Evolutionary conservation across 2,888 invertebrate genomes (phyloP), one percentile per base, ranked within the genome.

Genomic region (Pycnomerus fuliginosus): DNA sequence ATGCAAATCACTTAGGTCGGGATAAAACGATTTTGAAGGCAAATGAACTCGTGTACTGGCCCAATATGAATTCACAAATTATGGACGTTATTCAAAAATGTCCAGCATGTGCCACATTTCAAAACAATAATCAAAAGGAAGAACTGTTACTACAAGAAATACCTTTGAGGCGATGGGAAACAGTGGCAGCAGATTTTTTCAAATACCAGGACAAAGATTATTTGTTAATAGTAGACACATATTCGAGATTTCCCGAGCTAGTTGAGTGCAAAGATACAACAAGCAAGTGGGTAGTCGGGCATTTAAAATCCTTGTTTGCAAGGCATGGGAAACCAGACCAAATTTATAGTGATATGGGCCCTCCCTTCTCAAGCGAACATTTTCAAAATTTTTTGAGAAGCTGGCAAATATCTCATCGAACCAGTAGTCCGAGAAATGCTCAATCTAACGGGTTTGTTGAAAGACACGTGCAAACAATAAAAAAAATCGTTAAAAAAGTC

Each of bases 381-480:
- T 20, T 20, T 22, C 20, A 39, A 34, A 13, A 25, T 10, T 40
- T 40, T 17, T n/a, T 23, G 1, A 40, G 24, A 7, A 3, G 11
- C 1, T 40, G 33, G 40, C 17, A 34, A 24, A 30, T 40, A 4
- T 11, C 8, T 1, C 34, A 41, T 28, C 14, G 8, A 10, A 43
- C 30, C 15, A 20, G 15, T 8, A 17, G 13, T 2, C 43, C 29
- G 1, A 1, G 15, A n/a, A 28, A 32, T 20, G 13, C 35, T 4
- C 34, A 41, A 28, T 41, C 41, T 1, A 35, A 41, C 16, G 41
- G 41, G 1, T 27, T 41, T 10, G 23, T 41, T 7, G 41, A 41
- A 35, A 16, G 41, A 29, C 22, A 41, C 13, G 35, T 41, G 1
- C 41, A 41, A 17, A 35, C 35, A 2, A 2, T 41, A 1, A 41